Conservation (phyloP, 2,113 vertebrate species). For the Aix galericulata region DNA sequence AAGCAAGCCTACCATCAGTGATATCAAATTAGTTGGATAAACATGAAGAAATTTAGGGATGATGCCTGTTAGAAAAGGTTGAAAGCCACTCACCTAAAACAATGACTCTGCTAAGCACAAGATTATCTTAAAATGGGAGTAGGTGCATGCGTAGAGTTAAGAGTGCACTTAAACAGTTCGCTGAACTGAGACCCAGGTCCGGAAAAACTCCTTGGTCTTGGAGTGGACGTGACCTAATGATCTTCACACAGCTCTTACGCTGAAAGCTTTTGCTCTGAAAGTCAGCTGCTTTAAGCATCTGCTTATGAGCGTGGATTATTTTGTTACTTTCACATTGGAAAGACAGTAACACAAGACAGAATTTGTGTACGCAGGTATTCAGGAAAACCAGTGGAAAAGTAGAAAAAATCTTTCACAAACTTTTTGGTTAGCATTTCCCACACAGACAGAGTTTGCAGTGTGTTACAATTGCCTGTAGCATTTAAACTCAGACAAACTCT, state of each 20-base stretch:
- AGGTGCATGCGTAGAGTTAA: neutral
- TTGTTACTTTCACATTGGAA: neutral
- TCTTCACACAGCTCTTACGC: neutral
- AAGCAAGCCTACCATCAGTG: neutral
- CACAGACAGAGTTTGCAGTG: neutral
- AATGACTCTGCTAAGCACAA: neutral
- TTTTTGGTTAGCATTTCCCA: neutral
- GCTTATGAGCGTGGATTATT: neutral
- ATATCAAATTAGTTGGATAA: neutral
- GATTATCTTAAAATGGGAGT: neutral
- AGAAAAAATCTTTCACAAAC: neutral
- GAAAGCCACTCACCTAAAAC: neutral
- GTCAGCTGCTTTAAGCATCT: neutral
- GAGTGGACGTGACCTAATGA: rapidly evolving
- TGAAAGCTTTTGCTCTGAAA: neutral
- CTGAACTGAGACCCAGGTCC: conserved; percentile 9
- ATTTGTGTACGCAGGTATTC: neutral
- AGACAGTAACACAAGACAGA: neutral
- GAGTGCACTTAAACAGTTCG: neutral
- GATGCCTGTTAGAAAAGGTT: neutral
- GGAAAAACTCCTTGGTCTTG: neutral
- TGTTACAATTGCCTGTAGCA: neutral
- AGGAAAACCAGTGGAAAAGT: neutral
- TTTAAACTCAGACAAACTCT: neutral
- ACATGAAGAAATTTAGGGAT: neutral